Evolutionary conservation across 2,888 invertebrate species (phyloP), one percentile per base, ranked within the genome.

Genomic region (Chaitophorus viminalis): DNA sequence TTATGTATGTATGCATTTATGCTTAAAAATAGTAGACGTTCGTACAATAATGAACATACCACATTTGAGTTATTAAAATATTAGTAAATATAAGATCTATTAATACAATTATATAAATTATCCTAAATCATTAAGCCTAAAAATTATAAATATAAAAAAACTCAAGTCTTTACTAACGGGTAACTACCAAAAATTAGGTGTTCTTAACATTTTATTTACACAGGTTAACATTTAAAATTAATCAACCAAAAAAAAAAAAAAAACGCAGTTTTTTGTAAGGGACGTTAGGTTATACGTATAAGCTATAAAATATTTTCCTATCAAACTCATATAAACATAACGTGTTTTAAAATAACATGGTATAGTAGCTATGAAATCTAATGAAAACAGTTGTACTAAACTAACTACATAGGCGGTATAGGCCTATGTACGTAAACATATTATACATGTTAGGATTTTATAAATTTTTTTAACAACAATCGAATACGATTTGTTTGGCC

Each of bases 1-100:
- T 78, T n/a, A 86, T 72, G n/a, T 68, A 77, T 85, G 31, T 39
- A 76, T 76, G 11, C 77, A 77, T 70, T 33, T 72, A 77, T 70
- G 29, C 78, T 86, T 84, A 84, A 65, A 84, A 84, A 78, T 78
- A 86, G 52, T 70, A 54, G 33, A 78, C 33, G 54, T 86, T 78
- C 70, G 33, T 86, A 72, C 70, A 78, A 78, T 86, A 54, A 86
- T 36, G 70, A 70, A 74, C 77, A 54, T 70, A 65, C 33, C 77
- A 77, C 70, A 17, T 85, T n/a, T 85, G 60, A 76, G 65, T 84
- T 76, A 75, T 29, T 84, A 46, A 84, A 39, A 84, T 31, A 46
- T 65, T 25, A 36, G 36, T 79, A 81, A 68, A 70, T 46, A 81
- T 81, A 31, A 76, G 31, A 76, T 76, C 76, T 84, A 84, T 76